Evolutionary conservation across 2,888 invertebrate species (phyloP).

Genomic region (Leptogaster cylindrica): DNA sequence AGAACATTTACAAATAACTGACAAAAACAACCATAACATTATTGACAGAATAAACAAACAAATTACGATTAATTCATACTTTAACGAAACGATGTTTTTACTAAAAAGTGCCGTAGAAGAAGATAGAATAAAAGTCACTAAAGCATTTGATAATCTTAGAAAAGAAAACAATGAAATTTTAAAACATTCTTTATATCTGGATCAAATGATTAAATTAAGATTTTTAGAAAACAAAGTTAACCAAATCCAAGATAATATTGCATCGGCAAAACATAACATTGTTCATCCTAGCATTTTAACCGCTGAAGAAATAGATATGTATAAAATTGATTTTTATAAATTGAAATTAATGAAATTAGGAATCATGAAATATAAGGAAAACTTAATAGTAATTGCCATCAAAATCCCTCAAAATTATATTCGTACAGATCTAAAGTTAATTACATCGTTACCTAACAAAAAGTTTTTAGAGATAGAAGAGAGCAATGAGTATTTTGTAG

Average conservation of each 20-base stretch:
- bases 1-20: slow-evolving; percentile 38
- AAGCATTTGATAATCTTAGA: slow-evolving; percentile 19
- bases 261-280: slow-evolving; percentile 41
- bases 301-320: slow-evolving; percentile 40
- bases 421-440: slow-evolving; percentile 27
- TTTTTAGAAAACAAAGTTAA: slow-evolving; percentile 45
- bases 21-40: slow-evolving; percentile 45
- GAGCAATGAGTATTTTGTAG: slow-evolving; percentile 14
- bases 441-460: slow-evolving; percentile 21
- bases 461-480: slow-evolving; percentile 17
- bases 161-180: slow-evolving; percentile 10
- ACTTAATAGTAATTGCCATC: slow-evolving; percentile 35
- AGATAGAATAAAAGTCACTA: slow-evolving; percentile 41
- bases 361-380: slow-evolving; percentile 21
- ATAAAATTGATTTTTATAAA: slow-evolving; percentile 44
- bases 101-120: slow-evolving; percentile 40
- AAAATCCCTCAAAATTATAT: slow-evolving; percentile 34
- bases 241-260: slow-evolving; percentile 44
- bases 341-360: slow-evolving; percentile 15
- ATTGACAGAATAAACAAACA: slow-evolving; percentile 44
- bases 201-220: slow-evolving; percentile 42
- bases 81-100: slow-evolving; percentile 43
- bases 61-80: slow-evolving; percentile 44
- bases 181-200: slow-evolving; percentile 28
- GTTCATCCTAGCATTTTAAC: slow-evolving; percentile 45